phyloP scores from a whole-genome alignment of 2,797 vertebrate species.

The Spizella passerina region DNA sequence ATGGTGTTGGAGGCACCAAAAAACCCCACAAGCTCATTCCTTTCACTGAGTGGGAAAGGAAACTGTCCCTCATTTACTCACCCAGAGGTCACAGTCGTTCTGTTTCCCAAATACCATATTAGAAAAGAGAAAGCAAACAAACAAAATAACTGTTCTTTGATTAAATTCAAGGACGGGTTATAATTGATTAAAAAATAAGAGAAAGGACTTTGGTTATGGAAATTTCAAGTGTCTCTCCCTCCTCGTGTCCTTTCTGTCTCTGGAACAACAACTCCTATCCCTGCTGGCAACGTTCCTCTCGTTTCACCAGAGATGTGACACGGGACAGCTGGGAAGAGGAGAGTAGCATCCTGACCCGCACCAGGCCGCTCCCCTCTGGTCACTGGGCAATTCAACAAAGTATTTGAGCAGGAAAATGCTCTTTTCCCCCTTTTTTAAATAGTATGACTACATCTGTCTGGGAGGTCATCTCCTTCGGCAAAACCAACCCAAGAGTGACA shows the following conservation, averaged over 20 bases:
- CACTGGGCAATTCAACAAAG: not conserved
- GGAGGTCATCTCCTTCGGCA: not conserved
- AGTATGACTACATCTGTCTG: not conserved
- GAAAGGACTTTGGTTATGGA: not conserved
- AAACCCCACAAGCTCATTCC: not conserved
- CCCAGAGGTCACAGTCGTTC: not conserved
- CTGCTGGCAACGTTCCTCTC: not conserved
- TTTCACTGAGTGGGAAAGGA: not conserved
- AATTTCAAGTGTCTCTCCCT: not conserved
- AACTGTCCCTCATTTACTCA: not conserved
- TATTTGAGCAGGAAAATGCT: not conserved
- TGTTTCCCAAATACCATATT: not conserved
- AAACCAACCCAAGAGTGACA: conserved; percentile 8
- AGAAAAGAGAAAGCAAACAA: not conserved
- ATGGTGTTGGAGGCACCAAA: not conserved
- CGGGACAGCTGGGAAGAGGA: not conserved
- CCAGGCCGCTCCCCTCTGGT: not conserved
- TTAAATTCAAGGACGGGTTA: not conserved
- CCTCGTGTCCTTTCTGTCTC: not conserved
- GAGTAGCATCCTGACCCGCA: not conserved
- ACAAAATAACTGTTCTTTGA: not conserved
- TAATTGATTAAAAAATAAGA: not conserved
- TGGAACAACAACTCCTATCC: not conserved
- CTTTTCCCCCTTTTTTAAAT: too few species aligned
- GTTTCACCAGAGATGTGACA: not conserved